Evolutionary conservation across 35 echinoderm and acorn worm genomes (phyloP).

Genomic region (Ophiothrix spiculata): DNA sequence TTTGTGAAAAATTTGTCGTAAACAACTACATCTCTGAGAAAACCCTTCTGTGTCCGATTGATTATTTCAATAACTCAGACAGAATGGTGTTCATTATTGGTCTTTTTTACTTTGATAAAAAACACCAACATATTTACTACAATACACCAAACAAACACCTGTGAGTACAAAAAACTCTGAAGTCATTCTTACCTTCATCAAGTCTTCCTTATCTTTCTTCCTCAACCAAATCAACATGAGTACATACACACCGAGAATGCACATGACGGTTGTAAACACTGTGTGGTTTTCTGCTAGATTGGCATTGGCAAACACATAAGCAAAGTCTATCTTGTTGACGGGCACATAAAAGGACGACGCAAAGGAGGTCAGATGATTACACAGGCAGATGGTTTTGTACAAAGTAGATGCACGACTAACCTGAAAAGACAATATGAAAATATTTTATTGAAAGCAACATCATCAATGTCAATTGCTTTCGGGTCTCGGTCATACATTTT

Average conservation of each 20-base stretch:
- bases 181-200: background rate
- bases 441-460: too few relatives aligned
- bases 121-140: too few relatives aligned
- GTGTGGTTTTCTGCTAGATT: slow-evolving; percentile 16
- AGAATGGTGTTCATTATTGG: too few relatives aligned
- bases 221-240: slow-evolving; percentile 29
- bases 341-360: slow-evolving; percentile 30
- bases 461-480: too few relatives aligned
- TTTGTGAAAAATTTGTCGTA: too few relatives aligned
- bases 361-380: slow-evolving; percentile 42
- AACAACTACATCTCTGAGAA: too few relatives aligned
- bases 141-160: too few relatives aligned
- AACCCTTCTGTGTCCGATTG: too few relatives aligned
- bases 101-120: too few relatives aligned
- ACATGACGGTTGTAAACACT: slow-evolving; percentile 24
- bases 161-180: too few relatives aligned
- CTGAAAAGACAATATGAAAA: background rate
- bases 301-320: slow-evolving; percentile 31
- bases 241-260: slow-evolving; percentile 10
- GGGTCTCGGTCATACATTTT: too few relatives aligned
- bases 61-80: too few relatives aligned
- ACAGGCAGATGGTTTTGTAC: slow-evolving; percentile 5
- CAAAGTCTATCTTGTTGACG: slow-evolving; percentile 40
- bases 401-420: background rate
- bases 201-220: background rate